Percentiles rank a stretch among this genome's conserved stretches.
Conservation (phyloP, 1,140 invertebrate species). For the Zaprionus kolodkinae region DNA sequence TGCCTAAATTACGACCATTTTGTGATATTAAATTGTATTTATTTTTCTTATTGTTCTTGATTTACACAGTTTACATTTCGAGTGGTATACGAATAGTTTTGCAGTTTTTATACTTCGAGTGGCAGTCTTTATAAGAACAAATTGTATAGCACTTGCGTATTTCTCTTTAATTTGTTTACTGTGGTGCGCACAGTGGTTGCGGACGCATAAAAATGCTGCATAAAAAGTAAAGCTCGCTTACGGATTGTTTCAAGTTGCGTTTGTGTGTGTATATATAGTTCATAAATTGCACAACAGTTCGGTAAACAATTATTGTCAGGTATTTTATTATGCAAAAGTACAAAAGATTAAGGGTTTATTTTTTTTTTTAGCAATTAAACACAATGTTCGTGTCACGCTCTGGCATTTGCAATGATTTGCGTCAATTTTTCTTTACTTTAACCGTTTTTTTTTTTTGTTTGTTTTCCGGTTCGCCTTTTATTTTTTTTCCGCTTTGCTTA, state of each 20-base stretch:
- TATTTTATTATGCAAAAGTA: conserved; percentile 41
- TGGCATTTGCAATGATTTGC: conserved; percentile 22
- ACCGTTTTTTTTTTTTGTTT: background rate
- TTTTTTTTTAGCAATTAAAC: conserved; percentile 26
- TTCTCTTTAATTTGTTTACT: conserved; percentile 39
- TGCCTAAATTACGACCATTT: conserved; percentile 49
- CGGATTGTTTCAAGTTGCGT: conserved; percentile 1
- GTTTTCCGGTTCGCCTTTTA: conserved; percentile 20
- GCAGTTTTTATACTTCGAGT: conserved; percentile 11
- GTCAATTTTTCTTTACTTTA: conserved; percentile 2
- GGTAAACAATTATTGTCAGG: conserved; percentile 32
- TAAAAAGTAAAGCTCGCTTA: conserved; percentile 30
- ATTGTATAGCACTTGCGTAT: conserved; percentile 40
- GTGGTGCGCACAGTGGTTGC: conserved; percentile 47
- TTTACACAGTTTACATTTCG: conserved; percentile 53
- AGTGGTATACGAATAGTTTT: conserved; percentile 17
- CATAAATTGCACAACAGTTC: conserved; percentile 38
- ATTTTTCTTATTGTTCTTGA: conserved; percentile 19
- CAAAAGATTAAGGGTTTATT: conserved; percentile 30
- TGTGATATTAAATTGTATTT: conserved; percentile 21
- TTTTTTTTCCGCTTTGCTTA: conserved; percentile 16
- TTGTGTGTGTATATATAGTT: background rate
- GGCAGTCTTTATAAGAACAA: conserved; percentile 45
- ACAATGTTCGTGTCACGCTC: conserved; percentile 15
- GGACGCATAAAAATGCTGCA: conserved; percentile 8